Evolutionary conservation across 2,113 vertebrate genomes (phyloP).

Genomic region (Calidris pugnax): DNA sequence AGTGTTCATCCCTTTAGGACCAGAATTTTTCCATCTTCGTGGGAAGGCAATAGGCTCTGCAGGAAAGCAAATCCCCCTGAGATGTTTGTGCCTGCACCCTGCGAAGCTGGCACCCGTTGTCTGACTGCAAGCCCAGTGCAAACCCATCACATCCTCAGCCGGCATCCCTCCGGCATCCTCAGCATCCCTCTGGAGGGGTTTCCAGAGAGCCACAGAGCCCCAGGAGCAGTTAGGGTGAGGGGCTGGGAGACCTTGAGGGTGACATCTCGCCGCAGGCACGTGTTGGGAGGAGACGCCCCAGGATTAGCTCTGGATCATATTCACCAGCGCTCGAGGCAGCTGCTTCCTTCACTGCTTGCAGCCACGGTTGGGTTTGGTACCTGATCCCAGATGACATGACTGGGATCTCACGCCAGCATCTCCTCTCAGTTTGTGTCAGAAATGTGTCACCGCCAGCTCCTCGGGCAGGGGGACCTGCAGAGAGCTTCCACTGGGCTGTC

Average conservation of each 20-base stretch:
- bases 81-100: neutral
- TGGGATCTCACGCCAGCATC: neutral
- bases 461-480: slow-evolving; percentile 9
- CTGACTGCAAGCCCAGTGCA: neutral
- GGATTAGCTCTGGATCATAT: slow-evolving; percentile 33
- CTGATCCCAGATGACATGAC: slow-evolving; percentile 60
- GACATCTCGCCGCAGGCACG: neutral
- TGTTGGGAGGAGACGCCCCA: neutral
- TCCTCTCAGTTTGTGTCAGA: slow-evolving; percentile 39
- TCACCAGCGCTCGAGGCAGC: neutral
- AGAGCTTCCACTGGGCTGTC: slow-evolving; percentile 8
- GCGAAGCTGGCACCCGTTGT: neutral
- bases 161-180: neutral
- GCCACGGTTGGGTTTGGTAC: neutral
- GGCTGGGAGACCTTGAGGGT: neutral
- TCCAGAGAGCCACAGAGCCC: neutral
- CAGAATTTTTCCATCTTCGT: slow-evolving; percentile 20
- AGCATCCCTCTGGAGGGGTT: neutral
- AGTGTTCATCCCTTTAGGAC: slow-evolving; percentile 45
- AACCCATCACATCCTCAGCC: neutral
- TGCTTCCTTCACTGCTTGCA: neutral
- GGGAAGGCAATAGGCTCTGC: slow-evolving; percentile 13
- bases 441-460: slow-evolving; percentile 37
- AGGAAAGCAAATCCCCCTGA: slow-evolving; percentile 1
- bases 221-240: rapidly evolving